Evolutionary conservation across 2,797 vertebrate species (phyloP).

Genomic region (Tauraco hartlaubi): DNA sequence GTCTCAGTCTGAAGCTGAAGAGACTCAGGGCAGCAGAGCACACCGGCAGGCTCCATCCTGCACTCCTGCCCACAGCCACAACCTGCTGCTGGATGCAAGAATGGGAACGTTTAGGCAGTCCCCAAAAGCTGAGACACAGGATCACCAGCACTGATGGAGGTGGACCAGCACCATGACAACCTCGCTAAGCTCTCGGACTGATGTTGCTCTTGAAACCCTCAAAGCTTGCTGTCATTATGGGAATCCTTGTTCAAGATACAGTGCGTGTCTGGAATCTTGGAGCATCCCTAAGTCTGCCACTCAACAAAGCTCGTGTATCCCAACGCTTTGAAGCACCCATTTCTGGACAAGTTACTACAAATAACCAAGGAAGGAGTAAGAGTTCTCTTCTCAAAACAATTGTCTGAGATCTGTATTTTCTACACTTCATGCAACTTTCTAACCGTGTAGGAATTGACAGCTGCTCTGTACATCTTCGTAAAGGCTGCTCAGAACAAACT

Average conservation of each 20-base stretch:
- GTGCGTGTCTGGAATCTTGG: not conserved
- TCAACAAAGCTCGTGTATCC: not conserved
- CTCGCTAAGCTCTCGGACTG: not conserved
- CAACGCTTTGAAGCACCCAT: not conserved
- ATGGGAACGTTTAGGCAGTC: not conserved
- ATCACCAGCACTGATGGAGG: accelerated
- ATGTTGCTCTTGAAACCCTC: not conserved
- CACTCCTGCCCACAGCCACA: not conserved
- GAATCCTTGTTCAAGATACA: not conserved
- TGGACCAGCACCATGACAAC: not conserved
- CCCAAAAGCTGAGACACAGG: accelerated
- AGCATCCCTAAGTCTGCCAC: not conserved
- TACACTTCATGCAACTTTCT: not conserved
- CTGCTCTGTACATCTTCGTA: not conserved
- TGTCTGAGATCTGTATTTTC: not conserved
- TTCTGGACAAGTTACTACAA: not conserved
- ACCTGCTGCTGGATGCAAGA: not conserved
- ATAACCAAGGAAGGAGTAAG: not conserved
- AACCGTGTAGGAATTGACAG: not conserved
- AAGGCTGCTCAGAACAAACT: not conserved
- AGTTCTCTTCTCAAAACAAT: not conserved
- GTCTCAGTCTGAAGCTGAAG: not conserved
- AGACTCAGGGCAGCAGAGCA: not conserved
- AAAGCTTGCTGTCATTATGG: not conserved
- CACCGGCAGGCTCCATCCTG: not conserved